Base-by-base conservation (phyloP, 2,888 invertebrate species). In the Monopis laevigella region DNA sequence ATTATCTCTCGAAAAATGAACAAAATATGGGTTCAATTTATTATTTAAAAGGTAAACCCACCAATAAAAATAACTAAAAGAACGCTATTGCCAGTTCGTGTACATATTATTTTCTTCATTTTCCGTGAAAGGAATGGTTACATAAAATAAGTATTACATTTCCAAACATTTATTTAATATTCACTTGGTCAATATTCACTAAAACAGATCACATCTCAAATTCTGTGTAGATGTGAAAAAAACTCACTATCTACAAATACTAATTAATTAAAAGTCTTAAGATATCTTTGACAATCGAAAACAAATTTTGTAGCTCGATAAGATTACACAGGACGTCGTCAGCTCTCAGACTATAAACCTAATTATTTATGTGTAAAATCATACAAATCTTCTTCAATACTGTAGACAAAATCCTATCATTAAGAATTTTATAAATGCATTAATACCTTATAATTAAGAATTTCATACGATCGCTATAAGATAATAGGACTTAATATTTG, bases 81-180 rank as follows among this genome's bases (percentile, higher is more conserved):
- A n/a, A n/a, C n/a, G n/a, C n/a, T n/a, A n/a, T n/a, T n/a, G n/a
- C n/a, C n/a, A n/a, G n/a, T n/a, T n/a, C n/a, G n/a, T n/a, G n/a
- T n/a, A n/a, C 4, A 10, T 10, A 12, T 3, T 13, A 3, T 30
- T 16, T 36, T 36, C 21, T 36, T 18, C 21, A 36, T 36, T 36
- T 18, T 13, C 14, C 5, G 4, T 30, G 7, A 32, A 7, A 32
- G 32, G 16, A 17, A 17, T 17, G 32, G 32, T 32, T 4, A 32
- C 32, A 21, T 11, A 36, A 36, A 36, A 21, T 17, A 18, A 21
- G 2, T 2, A 21, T 7, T 21, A 21, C 19, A 72, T 75, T 75
- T 71, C 52, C 58, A 77, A 71, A 75, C 71, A 71, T 77, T 80
- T 77, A 77, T 75, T 40, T 75, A 59, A 59, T 62, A 63, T 71